Conservation (phyloP, 2,888 invertebrate genomes). For the Glaucopsyche alexis region DNA sequence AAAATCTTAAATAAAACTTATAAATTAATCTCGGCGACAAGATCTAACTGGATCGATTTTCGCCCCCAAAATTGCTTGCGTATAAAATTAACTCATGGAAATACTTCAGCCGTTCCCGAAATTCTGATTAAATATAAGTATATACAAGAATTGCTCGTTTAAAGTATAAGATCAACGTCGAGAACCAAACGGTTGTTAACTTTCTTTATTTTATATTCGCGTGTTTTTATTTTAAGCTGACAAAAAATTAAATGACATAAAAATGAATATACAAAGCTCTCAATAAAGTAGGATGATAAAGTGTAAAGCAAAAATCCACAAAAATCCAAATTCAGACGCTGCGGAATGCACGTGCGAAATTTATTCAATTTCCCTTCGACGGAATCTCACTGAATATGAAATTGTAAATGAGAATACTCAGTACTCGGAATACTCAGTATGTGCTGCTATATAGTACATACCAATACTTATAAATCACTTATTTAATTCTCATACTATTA, state of each 20-base stretch:
- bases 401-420: constrained; percentile 42
- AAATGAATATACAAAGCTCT: background rate
- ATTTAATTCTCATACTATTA: background rate
- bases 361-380: constrained; percentile 47
- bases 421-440: constrained; percentile 11
- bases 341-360: constrained; percentile 41
- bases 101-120: too few species aligned
- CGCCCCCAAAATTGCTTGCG: too few species aligned
- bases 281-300: constrained; percentile 26
- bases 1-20: too few species aligned
- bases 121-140: too few species aligned
- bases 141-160: too few species aligned
- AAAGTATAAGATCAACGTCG: too few species aligned
- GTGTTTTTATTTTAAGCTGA: background rate
- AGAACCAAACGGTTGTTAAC: too few species aligned
- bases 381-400: constrained; percentile 43
- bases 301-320: constrained; percentile 34
- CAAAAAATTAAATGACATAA: too few species aligned
- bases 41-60: too few species aligned
- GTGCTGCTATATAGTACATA: too few species aligned
- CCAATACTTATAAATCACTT: background rate
- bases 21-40: too few species aligned
- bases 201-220: background rate
- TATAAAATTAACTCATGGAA: too few species aligned
- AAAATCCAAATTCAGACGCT: constrained; percentile 38